Evolutionary conservation across 30 jellyfish, hydroid and myxozoan species (phyloP).

Genomic region (Haliclystus octoradiatus): DNA sequence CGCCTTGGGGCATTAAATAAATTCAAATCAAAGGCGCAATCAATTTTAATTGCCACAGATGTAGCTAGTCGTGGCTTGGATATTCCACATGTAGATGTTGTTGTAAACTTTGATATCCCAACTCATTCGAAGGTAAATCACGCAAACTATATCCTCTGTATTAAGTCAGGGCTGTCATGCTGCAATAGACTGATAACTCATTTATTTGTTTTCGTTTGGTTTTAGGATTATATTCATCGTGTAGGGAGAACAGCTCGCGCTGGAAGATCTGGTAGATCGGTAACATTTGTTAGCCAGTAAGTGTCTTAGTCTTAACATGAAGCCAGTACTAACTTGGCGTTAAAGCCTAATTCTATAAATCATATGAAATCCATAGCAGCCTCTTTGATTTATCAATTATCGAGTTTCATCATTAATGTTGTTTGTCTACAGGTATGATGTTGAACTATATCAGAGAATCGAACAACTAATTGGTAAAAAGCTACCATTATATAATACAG

Average conservation of each 20-base stretch:
- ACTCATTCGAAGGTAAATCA: conserved; percentile 88
- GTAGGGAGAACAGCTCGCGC: conserved; percentile 99
- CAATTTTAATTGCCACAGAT: conserved; percentile 88
- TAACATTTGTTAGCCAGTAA: conserved; percentile 91
- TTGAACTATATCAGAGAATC: conserved; percentile 91
- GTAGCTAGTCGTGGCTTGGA: conserved; percentile 99
- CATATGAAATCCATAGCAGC: background rate
- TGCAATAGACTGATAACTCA: no score
- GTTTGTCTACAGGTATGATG: conserved; percentile 56
- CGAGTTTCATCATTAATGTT: background rate
- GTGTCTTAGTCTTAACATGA: conserved; percentile 1
- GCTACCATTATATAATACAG: conserved; percentile 78
- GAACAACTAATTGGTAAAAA: conserved; percentile 86
- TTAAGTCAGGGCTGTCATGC: no score
- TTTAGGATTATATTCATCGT: conserved; percentile 92
- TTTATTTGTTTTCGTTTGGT: no score
- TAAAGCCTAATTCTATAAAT: background rate
- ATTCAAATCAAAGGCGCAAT: conserved; percentile 76
- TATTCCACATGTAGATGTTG: conserved; percentile 97
- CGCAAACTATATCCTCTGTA: no score
- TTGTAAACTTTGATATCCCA: conserved; percentile 93
- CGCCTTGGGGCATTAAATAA: conserved; percentile 90
- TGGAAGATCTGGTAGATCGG: conserved; percentile 91
- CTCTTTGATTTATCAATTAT: background rate
- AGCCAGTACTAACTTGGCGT: background rate